Conservation (phyloP, 2,888 invertebrate genomes). For the Lithophane semibrunnea region DNA sequence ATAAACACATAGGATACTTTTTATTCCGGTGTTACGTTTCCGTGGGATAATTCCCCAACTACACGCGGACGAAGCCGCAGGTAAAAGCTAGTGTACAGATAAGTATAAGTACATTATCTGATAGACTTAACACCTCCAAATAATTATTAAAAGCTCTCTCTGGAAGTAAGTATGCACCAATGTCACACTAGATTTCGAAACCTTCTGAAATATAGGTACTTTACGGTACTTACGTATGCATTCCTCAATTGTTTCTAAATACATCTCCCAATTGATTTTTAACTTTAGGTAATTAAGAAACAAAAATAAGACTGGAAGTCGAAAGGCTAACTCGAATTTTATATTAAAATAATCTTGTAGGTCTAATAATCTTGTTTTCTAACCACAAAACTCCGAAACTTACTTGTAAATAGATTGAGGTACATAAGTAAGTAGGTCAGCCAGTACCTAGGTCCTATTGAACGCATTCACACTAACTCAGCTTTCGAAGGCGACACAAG, state of each 20-base stretch:
- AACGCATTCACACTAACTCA: conserved; percentile 39
- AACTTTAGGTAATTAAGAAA: not conserved
- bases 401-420: conserved; percentile 17
- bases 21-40: not conserved
- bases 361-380: not conserved
- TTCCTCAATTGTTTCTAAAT: not conserved
- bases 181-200: not conserved
- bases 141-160: not conserved
- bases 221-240: not conserved
- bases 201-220: not conserved
- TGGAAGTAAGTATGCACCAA: not conserved
- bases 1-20: not conserved
- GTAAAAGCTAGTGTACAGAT: not conserved
- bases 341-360: not conserved
- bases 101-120: conserved; percentile 5
- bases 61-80: not conserved
- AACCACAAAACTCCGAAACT: conserved; percentile 12
- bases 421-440: conserved; percentile 39
- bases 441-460: conserved; percentile 39
- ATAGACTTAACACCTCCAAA: conserved; percentile 46
- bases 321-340: not conserved
- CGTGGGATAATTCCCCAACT: not conserved
- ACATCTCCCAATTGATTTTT: not conserved
- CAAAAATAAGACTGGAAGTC: not conserved
- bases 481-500: conserved; percentile 56